Conservation (phyloP, 2,888 invertebrate genomes). For the Atethmia centrago region DNA sequence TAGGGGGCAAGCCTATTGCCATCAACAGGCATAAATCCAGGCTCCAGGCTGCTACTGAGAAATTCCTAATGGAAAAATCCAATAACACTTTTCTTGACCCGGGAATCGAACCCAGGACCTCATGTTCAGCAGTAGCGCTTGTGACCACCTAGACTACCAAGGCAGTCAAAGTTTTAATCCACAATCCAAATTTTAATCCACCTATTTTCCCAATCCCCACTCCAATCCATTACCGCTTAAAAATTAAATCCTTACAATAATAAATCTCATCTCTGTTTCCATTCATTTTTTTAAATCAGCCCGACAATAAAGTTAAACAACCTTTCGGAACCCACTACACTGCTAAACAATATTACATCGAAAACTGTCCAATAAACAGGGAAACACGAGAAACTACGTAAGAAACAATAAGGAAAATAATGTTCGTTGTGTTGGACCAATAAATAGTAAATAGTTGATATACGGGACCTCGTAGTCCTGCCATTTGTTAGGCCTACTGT, state of each 20-base stretch:
- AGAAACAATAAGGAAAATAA: constrained; percentile 57
- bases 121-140: no score
- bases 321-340: constrained; percentile 13
- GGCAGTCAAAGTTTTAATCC: no score
- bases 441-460: constrained; percentile 52
- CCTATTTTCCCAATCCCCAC: not conserved
- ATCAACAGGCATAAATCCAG: no score
- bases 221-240: not conserved
- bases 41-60: no score
- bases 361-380: constrained; percentile 56
- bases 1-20: no score
- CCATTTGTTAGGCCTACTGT: constrained; percentile 63
- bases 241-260: constrained; percentile 4
- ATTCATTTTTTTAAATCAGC: constrained; percentile 15
- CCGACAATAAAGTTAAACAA: not conserved
- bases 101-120: no score
- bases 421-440: constrained; percentile 28
- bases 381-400: constrained; percentile 28
- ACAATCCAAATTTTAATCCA: no score
- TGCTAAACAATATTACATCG: constrained; percentile 44
- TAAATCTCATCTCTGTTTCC: not conserved
- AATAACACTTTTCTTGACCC: no score
- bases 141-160: no score
- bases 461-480: constrained; percentile 46
- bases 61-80: no score